A percentile compares a stretch with the other conserved stretches of the same genome.
phyloP scores from a whole-genome alignment of 2,888 invertebrate species.

The Isotomurus palustris region DNA sequence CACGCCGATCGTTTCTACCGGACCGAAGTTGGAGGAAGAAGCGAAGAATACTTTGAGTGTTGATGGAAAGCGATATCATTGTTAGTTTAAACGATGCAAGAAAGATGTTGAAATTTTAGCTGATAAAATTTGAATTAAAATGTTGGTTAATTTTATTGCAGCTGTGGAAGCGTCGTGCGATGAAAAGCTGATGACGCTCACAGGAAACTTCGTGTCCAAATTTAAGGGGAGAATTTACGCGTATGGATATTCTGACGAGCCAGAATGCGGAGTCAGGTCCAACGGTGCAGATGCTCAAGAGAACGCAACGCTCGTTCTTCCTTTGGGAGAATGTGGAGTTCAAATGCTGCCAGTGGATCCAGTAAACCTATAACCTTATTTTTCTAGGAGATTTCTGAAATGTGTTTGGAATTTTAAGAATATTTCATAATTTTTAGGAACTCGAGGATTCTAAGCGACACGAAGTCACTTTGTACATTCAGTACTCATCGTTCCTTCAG shows the following conservation, averaged over 20 bases:
- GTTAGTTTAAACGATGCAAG: not conserved
- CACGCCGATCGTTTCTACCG: too few relatives aligned
- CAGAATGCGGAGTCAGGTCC: conserved; percentile 36
- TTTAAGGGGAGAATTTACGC: conserved; percentile 45
- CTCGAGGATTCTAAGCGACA: conserved; percentile 38
- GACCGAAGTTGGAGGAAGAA: too few relatives aligned
- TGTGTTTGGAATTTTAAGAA: not conserved
- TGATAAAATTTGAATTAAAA: not conserved
- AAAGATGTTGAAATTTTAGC: not conserved
- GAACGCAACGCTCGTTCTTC: conserved; percentile 41
- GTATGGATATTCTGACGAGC: conserved; percentile 43
- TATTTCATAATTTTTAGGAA: conserved; percentile 31
- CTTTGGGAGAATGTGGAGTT: conserved; percentile 43
- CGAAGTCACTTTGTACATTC: conserved; percentile 43
- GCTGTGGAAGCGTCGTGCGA: conserved; percentile 38
- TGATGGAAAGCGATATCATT: not conserved
- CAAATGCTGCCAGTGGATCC: conserved; percentile 40
- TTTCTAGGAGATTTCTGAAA: conserved; percentile 7
- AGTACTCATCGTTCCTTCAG: conserved; percentile 45
- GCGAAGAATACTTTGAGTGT: not conserved
- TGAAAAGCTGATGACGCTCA: conserved; percentile 35
- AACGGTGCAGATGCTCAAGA: conserved; percentile 21
- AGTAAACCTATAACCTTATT: conserved; percentile 17
- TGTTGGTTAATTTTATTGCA: conserved; percentile 7
- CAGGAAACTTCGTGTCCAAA: conserved; percentile 29